A percentile compares a stretch with the other conserved stretches of the same genome.
Conservation (phyloP, 2,888 invertebrate species). For the Apamea sordens region DNA sequence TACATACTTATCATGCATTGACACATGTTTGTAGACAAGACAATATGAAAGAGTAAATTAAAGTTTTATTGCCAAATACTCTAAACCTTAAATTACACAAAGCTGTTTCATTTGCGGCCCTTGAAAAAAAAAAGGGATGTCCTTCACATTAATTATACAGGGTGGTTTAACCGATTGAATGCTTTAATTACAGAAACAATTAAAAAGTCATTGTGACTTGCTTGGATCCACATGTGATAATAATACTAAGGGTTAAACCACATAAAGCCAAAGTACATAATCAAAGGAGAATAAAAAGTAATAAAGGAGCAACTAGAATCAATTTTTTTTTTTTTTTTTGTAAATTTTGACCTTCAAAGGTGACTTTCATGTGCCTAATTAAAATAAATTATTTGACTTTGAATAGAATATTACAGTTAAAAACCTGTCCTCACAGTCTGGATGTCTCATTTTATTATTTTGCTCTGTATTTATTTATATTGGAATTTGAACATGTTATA, state of each 20-base stretch:
- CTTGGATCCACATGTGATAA: no score
- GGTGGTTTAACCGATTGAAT: neutral
- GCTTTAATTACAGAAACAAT: no score
- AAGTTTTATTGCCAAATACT: neutral
- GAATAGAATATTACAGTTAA: neutral
- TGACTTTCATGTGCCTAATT: neutral
- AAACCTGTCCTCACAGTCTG: neutral
- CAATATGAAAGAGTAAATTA: neutral
- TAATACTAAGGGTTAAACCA: neutral
- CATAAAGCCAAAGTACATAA: neutral
- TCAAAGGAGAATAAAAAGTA: neutral
- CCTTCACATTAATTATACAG: neutral
- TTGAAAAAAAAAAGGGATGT: neutral
- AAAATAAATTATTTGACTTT: neutral
- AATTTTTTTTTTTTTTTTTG: neutral
- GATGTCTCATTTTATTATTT: neutral
- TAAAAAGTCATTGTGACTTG: no score
- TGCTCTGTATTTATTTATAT: neutral
- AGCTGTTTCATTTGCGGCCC: neutral
- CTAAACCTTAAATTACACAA: neutral
- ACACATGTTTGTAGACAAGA: slow-evolving; percentile 1
- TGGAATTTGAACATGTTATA: neutral
- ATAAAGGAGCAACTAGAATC: neutral
- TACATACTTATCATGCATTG: slow-evolving; percentile 25
- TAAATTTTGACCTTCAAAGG: neutral